Conservation (phyloP, 2,888 invertebrate genomes). For the Leptinotarsa peninsularis region DNA sequence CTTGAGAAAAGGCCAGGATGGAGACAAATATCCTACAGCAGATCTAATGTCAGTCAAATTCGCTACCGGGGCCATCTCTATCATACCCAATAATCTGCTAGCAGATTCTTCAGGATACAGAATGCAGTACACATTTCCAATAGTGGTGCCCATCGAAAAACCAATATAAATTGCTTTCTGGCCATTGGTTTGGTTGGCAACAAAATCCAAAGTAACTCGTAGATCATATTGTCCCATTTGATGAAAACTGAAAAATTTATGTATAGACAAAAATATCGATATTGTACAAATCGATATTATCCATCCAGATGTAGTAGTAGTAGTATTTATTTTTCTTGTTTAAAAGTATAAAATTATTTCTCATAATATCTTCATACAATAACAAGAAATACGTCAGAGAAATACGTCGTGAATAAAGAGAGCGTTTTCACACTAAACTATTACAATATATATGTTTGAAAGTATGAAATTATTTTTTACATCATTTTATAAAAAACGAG, state of each 20-base stretch:
- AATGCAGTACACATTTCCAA: conserved; percentile 76
- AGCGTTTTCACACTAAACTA: too few relatives aligned
- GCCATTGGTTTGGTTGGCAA: conserved; percentile 66
- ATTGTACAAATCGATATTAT: too few relatives aligned
- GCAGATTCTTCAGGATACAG: conserved; percentile 75
- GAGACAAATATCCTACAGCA: background rate
- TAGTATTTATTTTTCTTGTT: too few relatives aligned
- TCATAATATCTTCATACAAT: too few relatives aligned
- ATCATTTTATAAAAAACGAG: too few relatives aligned
- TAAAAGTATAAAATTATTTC: too few relatives aligned
- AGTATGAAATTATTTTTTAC: too few relatives aligned
- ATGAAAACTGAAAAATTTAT: conserved; percentile 74
- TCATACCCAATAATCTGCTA: conserved; percentile 73
- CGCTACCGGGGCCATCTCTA: conserved; percentile 61
- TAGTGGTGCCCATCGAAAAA: conserved; percentile 88
- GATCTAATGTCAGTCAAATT: background rate
- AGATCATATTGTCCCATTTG: conserved; percentile 87
- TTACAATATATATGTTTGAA: too few relatives aligned
- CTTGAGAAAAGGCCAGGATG: background rate
- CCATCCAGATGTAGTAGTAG: too few relatives aligned
- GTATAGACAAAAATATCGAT: too few relatives aligned
- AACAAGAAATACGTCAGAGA: too few relatives aligned
- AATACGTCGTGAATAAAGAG: too few relatives aligned
- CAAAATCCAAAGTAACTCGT: conserved; percentile 84
- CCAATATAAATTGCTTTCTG: conserved; percentile 78